phyloP scores from a whole-genome alignment of 2,888 invertebrate species.

The Andrena minutula region DNA sequence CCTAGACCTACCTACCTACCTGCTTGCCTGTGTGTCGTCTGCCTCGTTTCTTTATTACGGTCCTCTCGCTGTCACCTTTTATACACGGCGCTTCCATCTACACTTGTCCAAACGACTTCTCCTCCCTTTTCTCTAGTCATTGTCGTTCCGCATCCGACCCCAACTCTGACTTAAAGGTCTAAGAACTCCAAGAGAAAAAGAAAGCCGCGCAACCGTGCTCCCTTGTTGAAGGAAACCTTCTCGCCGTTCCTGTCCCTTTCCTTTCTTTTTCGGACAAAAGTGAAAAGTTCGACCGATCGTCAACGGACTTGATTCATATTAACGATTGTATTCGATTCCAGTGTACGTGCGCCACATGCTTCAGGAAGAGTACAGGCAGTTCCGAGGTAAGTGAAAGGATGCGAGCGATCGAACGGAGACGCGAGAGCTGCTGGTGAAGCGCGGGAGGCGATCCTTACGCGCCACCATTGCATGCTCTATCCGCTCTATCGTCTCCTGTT shows the following conservation, averaged over 20 bases:
- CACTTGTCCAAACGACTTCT: too few species aligned
- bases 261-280: too few species aligned
- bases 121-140: background rate
- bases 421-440: too few species aligned
- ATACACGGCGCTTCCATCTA: background rate
- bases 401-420: background rate
- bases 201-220: too few species aligned
- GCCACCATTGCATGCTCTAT: too few species aligned
- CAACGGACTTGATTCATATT: background rate
- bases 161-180: too few species aligned
- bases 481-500: too few species aligned
- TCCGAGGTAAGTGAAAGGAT: constrained; percentile 77
- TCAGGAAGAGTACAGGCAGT: constrained; percentile 68
- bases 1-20: constrained; percentile 5
- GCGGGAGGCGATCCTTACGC: too few species aligned
- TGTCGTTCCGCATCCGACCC: background rate
- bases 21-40: constrained; percentile 21
- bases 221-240: too few species aligned
- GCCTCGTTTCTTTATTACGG: constrained; percentile 43
- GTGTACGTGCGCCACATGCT: constrained; percentile 86
- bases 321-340: constrained; percentile 78
- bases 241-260: too few species aligned
- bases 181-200: too few species aligned
- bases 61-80: constrained; percentile 4
- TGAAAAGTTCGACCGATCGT: too few species aligned